Conservation (phyloP, 2,113 vertebrate species). For the Notarius lentiginosus region DNA sequence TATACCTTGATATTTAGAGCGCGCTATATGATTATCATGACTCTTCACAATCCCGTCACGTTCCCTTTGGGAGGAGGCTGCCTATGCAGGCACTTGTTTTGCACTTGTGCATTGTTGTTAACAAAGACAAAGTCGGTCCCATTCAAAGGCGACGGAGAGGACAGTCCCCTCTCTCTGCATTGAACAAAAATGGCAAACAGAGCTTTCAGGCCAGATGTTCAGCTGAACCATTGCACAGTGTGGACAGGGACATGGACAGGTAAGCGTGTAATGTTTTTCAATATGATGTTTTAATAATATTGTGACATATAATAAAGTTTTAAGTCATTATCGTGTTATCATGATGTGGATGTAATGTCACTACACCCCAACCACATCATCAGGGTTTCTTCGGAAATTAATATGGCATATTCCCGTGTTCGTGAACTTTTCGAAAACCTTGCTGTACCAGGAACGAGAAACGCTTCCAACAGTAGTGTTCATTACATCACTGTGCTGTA, state of each 20-base stretch:
- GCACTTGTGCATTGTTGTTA: neutral
- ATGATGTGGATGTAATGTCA: no score
- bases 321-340: no score
- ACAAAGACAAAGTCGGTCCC: neutral
- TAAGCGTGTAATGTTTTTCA: neutral
- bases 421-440: neutral
- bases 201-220: neutral
- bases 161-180: neutral
- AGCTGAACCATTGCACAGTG: neutral
- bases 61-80: conserved; percentile 18
- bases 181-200: conserved; percentile 8
- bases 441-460: neutral
- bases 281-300: neutral
- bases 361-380: neutral
- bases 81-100: neutral
- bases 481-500: neutral
- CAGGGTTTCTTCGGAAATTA: neutral
- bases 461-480: neutral
- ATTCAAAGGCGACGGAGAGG: neutral
- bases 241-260: neutral
- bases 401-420: neutral
- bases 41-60: neutral
- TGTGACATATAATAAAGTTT: neutral
- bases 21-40: neutral
- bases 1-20: neutral